phyloP scores from a whole-genome alignment of 2,113 vertebrate genomes.

The Pheucticus melanocephalus region DNA sequence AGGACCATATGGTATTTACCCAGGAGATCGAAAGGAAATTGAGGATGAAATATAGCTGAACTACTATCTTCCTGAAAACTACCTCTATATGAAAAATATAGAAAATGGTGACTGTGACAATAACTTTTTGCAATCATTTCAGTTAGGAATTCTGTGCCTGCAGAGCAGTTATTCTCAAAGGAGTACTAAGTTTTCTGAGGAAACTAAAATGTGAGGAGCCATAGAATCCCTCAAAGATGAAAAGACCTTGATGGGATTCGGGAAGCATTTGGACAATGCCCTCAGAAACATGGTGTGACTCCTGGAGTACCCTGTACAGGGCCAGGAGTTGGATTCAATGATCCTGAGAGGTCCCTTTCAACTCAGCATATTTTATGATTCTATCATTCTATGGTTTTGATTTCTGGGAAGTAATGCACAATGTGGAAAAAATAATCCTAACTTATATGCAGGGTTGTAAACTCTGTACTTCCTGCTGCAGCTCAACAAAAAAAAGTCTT shows the following conservation, averaged over 20 bases:
- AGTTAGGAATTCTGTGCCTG: not conserved
- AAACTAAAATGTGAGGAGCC: not conserved
- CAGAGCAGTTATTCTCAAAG: not conserved
- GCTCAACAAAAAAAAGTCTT: not conserved
- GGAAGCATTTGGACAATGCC: not conserved
- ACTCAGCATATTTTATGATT: not conserved
- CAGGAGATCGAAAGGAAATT: not conserved
- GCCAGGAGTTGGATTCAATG: not conserved
- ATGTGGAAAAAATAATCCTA: not conserved
- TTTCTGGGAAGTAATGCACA: not conserved
- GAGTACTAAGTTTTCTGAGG: not conserved
- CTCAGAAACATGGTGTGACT: not conserved
- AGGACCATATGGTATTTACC: conserved; percentile 13
- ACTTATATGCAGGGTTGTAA: not conserved
- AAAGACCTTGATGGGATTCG: no score
- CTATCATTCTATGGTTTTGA: not conserved
- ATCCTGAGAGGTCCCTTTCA: not conserved
- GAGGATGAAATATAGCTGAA: conserved; percentile 11
- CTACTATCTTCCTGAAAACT: not conserved
- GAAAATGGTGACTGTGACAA: not conserved
- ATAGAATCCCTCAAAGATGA: rapidly evolving
- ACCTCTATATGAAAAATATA: not conserved
- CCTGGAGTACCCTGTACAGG: not conserved
- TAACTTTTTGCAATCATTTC: not conserved
- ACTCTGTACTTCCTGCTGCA: not conserved